These are phyloP conservation scores for Thymallus thymallus DNA, from an alignment of 2,113 vertebrate genomes.

Conservation along the genomic window DNA sequence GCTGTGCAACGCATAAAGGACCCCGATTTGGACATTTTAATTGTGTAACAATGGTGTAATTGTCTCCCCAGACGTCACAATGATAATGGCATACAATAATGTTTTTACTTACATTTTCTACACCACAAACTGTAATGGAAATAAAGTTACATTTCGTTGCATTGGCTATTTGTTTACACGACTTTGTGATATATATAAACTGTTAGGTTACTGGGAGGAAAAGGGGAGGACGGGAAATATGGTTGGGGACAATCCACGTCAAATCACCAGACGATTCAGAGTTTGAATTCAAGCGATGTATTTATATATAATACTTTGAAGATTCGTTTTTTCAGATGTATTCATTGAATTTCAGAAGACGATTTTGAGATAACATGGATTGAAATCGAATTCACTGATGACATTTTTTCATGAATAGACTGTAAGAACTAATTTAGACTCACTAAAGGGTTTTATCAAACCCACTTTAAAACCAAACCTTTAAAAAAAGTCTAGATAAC, in stretches of 20 bases:
- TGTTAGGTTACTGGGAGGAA: background rate
- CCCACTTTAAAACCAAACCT: too few relatives aligned
- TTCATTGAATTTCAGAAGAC: too few relatives aligned
- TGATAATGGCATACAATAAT: background rate
- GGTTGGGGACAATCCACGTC: background rate
- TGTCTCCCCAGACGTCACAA: slow-evolving; percentile 35
- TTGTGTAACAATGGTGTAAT: slow-evolving; percentile 53
- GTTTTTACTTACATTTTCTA: slow-evolving; percentile 25
- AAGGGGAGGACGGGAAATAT: background rate
- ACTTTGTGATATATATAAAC: background rate
- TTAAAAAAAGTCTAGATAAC: too few relatives aligned
- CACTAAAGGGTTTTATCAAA: too few relatives aligned
- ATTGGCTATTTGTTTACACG: slow-evolving; percentile 2
- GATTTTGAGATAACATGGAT: too few relatives aligned
- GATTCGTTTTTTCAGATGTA: too few relatives aligned
- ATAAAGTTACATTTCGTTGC: slow-evolving; percentile 1
- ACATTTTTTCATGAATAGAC: too few relatives aligned
- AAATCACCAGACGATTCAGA: background rate
- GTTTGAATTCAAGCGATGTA: too few relatives aligned
- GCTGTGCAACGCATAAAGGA: slow-evolving; percentile 45
- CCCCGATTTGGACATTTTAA: slow-evolving; percentile 22
- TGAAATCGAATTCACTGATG: too few relatives aligned
- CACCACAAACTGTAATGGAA: slow-evolving; percentile 16
- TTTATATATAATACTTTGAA: too few relatives aligned
- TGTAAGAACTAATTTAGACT: too few relatives aligned